A percentile compares a stretch with the other conserved stretches of the same genome.
These are phyloP conservation scores for Sinosuthora webbiana DNA, from an alignment of 2,113 vertebrate genomes.

Conservation along the genomic window DNA sequence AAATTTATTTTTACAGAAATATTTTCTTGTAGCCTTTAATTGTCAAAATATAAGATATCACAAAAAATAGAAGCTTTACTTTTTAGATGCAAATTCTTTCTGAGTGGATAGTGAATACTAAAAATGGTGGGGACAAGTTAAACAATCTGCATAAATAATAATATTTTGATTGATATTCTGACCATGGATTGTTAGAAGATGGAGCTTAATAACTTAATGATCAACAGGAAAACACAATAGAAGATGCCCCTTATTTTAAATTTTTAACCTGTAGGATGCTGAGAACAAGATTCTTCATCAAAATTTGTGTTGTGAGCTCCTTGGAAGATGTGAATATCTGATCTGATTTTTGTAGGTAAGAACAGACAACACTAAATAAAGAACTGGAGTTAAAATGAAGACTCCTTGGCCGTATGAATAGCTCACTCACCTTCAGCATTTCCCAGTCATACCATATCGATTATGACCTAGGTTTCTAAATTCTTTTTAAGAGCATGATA, in stretches of 20 bases:
- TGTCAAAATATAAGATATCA: background rate
- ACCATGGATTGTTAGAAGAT: no score
- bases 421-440: background rate
- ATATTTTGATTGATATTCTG: background rate
- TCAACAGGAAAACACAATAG: background rate
- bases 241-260: background rate
- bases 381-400: background rate
- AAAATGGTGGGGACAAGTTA: background rate
- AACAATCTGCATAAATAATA: background rate
- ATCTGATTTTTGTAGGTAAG: background rate
- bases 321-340: background rate
- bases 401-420: background rate
- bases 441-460: background rate
- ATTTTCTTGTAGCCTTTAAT: background rate
- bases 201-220: background rate
- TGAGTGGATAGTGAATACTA: background rate
- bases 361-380: background rate
- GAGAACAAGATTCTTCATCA: background rate
- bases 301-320: background rate
- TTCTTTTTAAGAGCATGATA: background rate
- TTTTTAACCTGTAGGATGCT: background rate
- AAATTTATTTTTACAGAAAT: background rate
- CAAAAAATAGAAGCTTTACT: background rate
- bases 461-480: background rate
- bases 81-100: background rate